Base-by-base conservation (phyloP, 1,140 invertebrate species). In the Temnothorax longispinosus region DNA sequence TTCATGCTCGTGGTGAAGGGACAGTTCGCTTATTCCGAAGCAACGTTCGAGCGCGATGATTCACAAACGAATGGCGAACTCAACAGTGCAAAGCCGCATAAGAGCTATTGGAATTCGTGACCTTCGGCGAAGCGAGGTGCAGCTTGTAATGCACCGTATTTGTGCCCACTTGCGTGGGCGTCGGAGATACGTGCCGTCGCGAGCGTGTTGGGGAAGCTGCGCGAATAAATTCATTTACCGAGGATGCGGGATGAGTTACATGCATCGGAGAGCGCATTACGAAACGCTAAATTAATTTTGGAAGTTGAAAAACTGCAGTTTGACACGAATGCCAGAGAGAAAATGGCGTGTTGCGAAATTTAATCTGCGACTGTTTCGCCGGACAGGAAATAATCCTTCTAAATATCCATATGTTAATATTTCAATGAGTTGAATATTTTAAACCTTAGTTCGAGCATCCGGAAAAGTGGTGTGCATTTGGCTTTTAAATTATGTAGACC, bases 71-170 rank as follows among this genome's bases (percentile, higher is more conserved):
- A 54, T 52, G 78, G 80, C 67, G 44, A 84, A 50, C 65, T 72
- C 44, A 72, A 35, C 85, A 80, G 52, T 87, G 32, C 38, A 78
- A 78, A 87, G 27, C 78, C 78, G 89, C 64, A 72, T 27, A 56
- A 78, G 86, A 87, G 80, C 88, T 80, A 90, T 90, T 85, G 89
- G 89, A 90, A 90, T 90, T 90, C 84, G 88, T 80, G 86, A 90
- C 89, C 88, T 85, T 89, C 88, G 89, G 80, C 88, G 74, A 69
- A 82, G 84, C 88, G 76, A 90, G 88, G 74, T 72, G 88, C 85
- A 90, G 88, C 69, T 76, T 62, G 88, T 87, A 87, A 90, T 77
- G 89, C 88, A 71, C 64, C 85, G 85, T 74, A 84, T 78, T 87
- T 52, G 80, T 87, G 67, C 38, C 56, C 88, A 87, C 80, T 69